phyloP scores from a whole-genome alignment of 2,113 vertebrate species.

The Trichechus manatus region DNA sequence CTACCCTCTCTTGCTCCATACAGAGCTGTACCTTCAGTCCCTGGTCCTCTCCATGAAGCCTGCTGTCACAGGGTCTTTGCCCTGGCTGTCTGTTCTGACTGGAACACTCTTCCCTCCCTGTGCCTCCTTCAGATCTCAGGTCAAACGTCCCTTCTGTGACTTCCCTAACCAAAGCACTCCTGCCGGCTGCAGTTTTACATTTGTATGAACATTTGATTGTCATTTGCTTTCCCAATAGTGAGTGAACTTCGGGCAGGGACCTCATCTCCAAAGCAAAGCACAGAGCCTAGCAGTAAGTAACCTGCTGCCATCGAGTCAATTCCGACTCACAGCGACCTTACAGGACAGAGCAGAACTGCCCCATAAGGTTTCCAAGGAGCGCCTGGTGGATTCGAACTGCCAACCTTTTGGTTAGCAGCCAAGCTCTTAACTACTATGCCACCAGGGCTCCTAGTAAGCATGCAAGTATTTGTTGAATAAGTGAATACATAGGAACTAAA shows the following conservation, averaged over 20 bases:
- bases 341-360: too few relatives aligned
- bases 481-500: not conserved
- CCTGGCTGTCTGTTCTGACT: not conserved
- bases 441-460: not conserved
- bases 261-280: not conserved
- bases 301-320: too few relatives aligned
- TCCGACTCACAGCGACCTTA: too few relatives aligned
- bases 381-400: too few relatives aligned
- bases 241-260: not conserved
- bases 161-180: not conserved
- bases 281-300: not conserved
- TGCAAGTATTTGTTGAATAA: not conserved
- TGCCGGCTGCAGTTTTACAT: slow-evolving; percentile 2
- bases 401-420: too few relatives aligned
- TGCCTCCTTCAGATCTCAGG: not conserved
- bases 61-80: not conserved
- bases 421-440: too few relatives aligned
- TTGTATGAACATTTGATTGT: not conserved
- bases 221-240: not conserved
- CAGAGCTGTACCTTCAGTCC: not conserved
- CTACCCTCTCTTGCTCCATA: not conserved
- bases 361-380: too few relatives aligned
- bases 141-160: not conserved
- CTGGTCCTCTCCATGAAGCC: not conserved
- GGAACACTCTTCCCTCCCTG: not conserved